Percentiles rank a stretch among this genome's conserved stretches.
phyloP scores from a whole-genome alignment of 2,797 vertebrate species.

The Hydrophis major region DNA sequence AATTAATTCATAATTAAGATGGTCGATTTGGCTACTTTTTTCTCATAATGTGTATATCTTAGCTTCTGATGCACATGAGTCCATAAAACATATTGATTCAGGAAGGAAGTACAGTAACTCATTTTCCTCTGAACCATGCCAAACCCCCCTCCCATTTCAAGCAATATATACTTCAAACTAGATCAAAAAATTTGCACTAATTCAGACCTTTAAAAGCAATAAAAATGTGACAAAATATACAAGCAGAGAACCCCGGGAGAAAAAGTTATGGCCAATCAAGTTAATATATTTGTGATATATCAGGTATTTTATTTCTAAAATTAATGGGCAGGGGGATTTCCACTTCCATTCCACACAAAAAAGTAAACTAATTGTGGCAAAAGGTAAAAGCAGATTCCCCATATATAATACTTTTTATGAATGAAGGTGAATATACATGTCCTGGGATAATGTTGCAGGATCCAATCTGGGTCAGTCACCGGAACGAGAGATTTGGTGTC shows the following conservation, averaged over 20 bases:
- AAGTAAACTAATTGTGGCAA: background rate
- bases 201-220: background rate
- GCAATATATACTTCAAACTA: background rate
- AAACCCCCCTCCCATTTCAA: background rate
- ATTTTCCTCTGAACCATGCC: background rate
- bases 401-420: background rate
- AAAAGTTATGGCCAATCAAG: background rate
- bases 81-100: background rate
- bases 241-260: background rate
- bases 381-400: background rate
- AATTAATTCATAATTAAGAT: background rate
- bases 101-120: background rate
- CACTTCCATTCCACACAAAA: background rate
- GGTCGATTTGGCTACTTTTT: background rate
- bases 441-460: background rate
- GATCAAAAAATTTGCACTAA: background rate
- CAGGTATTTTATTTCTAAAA: background rate
- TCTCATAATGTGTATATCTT: background rate
- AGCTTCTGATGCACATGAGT: background rate
- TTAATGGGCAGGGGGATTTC: background rate
- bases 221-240: background rate
- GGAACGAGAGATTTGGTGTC: background rate
- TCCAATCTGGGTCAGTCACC: background rate
- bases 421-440: background rate
- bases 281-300: background rate